Percentiles rank a stretch among this genome's conserved stretches.
phyloP scores from a whole-genome alignment of 2,797 vertebrate species.

The Sebastolobus altivelis region DNA sequence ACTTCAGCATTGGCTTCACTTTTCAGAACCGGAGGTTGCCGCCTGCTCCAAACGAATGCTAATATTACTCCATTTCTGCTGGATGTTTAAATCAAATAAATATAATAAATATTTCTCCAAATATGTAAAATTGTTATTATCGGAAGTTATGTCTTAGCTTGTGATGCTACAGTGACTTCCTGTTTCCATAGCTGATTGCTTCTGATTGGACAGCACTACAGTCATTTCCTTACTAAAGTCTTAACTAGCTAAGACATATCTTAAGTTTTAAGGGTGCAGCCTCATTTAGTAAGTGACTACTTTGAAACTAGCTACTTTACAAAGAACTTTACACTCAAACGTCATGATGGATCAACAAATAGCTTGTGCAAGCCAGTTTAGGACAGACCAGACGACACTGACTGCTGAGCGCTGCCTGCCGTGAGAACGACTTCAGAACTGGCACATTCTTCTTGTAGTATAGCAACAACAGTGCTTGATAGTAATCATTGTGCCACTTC shows the following conservation, averaged over 20 bases:
- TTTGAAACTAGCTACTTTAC: neutral
- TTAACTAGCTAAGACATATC: neutral
- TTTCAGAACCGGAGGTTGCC: too few species aligned
- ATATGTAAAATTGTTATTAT: neutral
- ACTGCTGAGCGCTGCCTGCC: conserved; percentile 11
- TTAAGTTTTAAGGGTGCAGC: neutral
- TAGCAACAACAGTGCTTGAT: conserved; percentile 30
- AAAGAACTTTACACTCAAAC: neutral
- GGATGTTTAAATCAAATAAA: too few species aligned
- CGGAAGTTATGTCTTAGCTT: neutral
- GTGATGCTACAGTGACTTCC: neutral
- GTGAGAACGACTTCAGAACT: conserved; percentile 28
- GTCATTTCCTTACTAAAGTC: neutral
- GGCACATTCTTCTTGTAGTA: conserved; percentile 31
- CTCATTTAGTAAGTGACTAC: neutral
- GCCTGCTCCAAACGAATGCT: too few species aligned
- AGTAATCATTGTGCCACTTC: conserved; percentile 54
- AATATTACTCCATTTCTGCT: too few species aligned
- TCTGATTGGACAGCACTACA: neutral
- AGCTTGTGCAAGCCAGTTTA: neutral
- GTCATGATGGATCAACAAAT: conserved; percentile 8
- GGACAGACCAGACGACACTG: neutral
- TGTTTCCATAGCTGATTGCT: neutral
- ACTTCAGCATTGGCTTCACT: too few species aligned
- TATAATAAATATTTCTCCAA: too few species aligned